phyloP scores from a whole-genome alignment of 2,113 vertebrate genomes.

The Catharus fuscescens region DNA sequence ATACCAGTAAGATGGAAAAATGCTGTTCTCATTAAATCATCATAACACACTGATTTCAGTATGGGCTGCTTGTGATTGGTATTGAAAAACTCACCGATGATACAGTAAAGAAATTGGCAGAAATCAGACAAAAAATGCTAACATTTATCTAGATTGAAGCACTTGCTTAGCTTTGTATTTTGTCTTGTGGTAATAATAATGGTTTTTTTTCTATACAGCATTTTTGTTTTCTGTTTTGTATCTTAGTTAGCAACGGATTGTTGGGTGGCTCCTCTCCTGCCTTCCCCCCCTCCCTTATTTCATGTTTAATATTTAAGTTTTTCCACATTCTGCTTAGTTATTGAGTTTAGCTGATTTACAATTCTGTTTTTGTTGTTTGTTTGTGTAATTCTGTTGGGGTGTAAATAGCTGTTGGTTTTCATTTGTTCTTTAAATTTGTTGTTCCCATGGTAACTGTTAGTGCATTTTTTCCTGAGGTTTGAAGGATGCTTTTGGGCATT shows the following conservation, averaged over 20 bases:
- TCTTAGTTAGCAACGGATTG: neutral
- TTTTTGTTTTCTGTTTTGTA: neutral
- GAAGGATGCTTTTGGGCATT: conserved; percentile 70
- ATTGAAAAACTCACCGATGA: neutral
- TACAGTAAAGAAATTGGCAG: neutral
- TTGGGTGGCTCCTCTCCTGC: neutral
- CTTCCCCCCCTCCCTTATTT: neutral
- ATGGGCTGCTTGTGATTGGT: neutral
- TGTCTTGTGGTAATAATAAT: neutral
- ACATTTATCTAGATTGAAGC: neutral
- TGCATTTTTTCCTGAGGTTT: conserved; percentile 59
- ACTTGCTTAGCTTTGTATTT: neutral
- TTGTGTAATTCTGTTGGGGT: conserved; percentile 67
- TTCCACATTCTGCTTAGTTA: conserved; percentile 30
- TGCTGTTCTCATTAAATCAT: neutral
- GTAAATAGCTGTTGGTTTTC: conserved; percentile 68
- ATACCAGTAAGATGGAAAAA: neutral
- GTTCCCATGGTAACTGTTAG: conserved; percentile 73
- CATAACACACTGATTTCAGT: neutral
- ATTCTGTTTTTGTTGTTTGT: conserved; percentile 66
- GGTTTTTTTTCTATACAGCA: neutral
- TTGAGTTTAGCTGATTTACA: conserved; percentile 57
- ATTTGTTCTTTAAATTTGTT: conserved; percentile 74
- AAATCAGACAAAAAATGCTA: neutral
- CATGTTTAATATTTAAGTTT: neutral